Percentiles rank a stretch among this genome's conserved stretches.
phyloP scores from a whole-genome alignment of 2,888 invertebrate species.

The Suillia variegata region DNA sequence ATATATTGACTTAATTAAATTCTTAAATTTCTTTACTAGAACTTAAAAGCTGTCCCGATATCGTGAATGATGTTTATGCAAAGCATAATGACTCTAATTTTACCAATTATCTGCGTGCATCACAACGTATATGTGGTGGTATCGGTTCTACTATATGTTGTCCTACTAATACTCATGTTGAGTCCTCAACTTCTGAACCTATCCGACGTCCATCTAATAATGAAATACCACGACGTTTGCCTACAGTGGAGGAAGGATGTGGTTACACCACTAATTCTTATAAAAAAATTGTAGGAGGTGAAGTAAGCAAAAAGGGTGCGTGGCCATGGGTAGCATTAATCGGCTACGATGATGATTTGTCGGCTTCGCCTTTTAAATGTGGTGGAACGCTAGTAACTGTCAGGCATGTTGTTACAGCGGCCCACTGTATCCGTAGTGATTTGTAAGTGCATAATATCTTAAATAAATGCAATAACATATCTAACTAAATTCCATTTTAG shows the following conservation, averaged over 20 bases:
- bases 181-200: slow-evolving; percentile 14
- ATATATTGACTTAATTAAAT: not conserved
- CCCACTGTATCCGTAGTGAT: slow-evolving; percentile 51
- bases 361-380: slow-evolving; percentile 53
- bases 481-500: not conserved
- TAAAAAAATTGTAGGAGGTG: slow-evolving; percentile 75
- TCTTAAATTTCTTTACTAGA: slow-evolving; percentile 42
- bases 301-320: slow-evolving; percentile 69
- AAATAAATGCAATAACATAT: not conserved
- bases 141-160: slow-evolving; percentile 48
- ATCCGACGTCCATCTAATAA: slow-evolving; percentile 21
- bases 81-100: slow-evolving; percentile 44
- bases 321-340: slow-evolving; percentile 83
- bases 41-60: slow-evolving; percentile 36
- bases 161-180: slow-evolving; percentile 34
- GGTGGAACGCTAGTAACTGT: slow-evolving; percentile 64
- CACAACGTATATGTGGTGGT: slow-evolving; percentile 46
- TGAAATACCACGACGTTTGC: slow-evolving; percentile 46
- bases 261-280: slow-evolving; percentile 67
- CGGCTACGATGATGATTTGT: slow-evolving; percentile 67
- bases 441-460: slow-evolving; percentile 43
- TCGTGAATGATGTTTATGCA: slow-evolving; percentile 37
- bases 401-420: slow-evolving; percentile 72
- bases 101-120: slow-evolving; percentile 41
- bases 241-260: slow-evolving; percentile 64